Conservation (phyloP, 2,113 vertebrate genomes). For the Amazona guildingii region DNA sequence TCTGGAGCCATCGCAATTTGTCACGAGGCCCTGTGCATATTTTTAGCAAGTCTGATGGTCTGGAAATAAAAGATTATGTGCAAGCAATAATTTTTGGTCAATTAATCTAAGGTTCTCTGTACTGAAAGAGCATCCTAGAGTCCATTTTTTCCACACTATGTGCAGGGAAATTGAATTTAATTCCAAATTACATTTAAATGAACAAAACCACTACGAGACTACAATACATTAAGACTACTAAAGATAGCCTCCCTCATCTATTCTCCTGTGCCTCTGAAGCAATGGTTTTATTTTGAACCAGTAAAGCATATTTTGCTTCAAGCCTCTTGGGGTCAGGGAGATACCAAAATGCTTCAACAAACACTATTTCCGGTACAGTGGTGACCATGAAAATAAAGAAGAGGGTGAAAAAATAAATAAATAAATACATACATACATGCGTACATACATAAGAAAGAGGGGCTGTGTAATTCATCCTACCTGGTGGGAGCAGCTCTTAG, state of each 20-base stretch:
- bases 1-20: slow-evolving; percentile 29
- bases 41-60: slow-evolving; percentile 43
- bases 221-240: slow-evolving; percentile 5
- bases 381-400: not conserved
- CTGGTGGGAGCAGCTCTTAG: not conserved
- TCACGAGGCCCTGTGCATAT: not conserved
- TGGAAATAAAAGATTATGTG: slow-evolving; percentile 20
- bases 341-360: not conserved
- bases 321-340: not conserved
- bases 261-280: not conserved
- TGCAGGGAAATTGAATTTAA: not conserved
- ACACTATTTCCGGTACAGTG: not conserved
- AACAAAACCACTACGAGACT: slow-evolving; percentile 17
- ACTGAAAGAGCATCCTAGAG: not conserved
- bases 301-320: not conserved
- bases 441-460: not conserved
- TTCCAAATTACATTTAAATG: slow-evolving; percentile 8
- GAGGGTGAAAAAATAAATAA: not conserved
- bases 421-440: not conserved
- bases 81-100: not conserved
- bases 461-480: not conserved
- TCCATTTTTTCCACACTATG: slow-evolving; percentile 17
- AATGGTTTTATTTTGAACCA: slow-evolving; percentile 8
- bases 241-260: slow-evolving; percentile 31
- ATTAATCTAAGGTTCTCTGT: slow-evolving; percentile 26